phyloP scores from a whole-genome alignment of 2,797 vertebrate species.

The Acanthurus lineatus region DNA sequence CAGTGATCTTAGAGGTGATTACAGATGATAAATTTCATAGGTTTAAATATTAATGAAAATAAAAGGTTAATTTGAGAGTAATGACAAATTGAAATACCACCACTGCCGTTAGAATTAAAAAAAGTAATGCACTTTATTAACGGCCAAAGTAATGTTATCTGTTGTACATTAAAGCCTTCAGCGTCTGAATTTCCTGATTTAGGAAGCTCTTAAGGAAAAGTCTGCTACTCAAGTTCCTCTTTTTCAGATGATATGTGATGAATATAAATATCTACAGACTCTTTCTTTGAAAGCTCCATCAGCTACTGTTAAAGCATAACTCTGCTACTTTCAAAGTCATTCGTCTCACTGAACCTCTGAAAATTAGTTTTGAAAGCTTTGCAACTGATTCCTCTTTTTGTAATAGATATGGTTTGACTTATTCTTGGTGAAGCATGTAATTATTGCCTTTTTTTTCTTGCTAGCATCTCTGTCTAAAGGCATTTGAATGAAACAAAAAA shows the following conservation, averaged over 20 bases:
- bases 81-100: slow-evolving; percentile 15
- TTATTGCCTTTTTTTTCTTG: not conserved
- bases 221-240: not conserved
- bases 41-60: slow-evolving; percentile 44
- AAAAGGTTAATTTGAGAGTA: slow-evolving; percentile 22
- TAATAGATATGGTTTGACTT: slow-evolving; percentile 2
- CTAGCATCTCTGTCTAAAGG: not conserved
- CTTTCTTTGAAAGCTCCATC: slow-evolving; percentile 32
- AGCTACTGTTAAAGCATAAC: not conserved
- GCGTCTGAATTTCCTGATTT: not conserved
- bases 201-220: not conserved
- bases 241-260: not conserved
- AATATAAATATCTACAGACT: slow-evolving; percentile 3
- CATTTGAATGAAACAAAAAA: not conserved
- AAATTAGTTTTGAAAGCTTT: slow-evolving; percentile 10
- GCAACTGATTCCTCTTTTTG: slow-evolving; percentile 3
- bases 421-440: not conserved
- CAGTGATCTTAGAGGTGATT: slow-evolving; percentile 32
- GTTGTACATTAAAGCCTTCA: not conserved
- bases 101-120: slow-evolving; percentile 10
- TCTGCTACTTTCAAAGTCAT: slow-evolving; percentile 19
- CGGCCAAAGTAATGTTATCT: not conserved
- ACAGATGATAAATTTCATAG: slow-evolving; percentile 21
- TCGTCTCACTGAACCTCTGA: not conserved
- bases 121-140: not conserved